Percentiles rank a stretch among this genome's conserved stretches.
These are phyloP conservation scores for Drosophila fulvimacula DNA, from an alignment of 2,888 invertebrate species.

Conservation along the genomic window DNA sequence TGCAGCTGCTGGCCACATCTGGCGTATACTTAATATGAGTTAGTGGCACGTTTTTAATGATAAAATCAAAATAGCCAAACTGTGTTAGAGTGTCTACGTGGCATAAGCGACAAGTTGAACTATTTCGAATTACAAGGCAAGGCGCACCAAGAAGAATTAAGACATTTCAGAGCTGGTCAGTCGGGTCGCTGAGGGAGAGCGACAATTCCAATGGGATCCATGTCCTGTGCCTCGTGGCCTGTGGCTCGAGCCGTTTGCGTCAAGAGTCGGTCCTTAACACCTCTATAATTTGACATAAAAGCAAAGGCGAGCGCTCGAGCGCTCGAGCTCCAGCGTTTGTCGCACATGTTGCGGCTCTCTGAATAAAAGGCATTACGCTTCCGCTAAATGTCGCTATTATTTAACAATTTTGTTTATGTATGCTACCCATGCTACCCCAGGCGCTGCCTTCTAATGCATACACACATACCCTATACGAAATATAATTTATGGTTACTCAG, in stretches of 20 bases:
- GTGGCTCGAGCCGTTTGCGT: conserved; percentile 14
- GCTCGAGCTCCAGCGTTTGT: conserved; percentile 63
- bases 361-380: conserved; percentile 67
- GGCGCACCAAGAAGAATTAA: conserved; percentile 44
- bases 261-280: conserved; percentile 42
- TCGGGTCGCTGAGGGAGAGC: not conserved
- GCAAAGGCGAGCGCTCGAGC: conserved; percentile 29
- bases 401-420: conserved; percentile 75
- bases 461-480: conserved; percentile 33
- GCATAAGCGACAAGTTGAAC: conserved; percentile 16
- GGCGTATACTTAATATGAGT: conserved; percentile 60
- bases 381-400: conserved; percentile 78
- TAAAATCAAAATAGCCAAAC: conserved; percentile 42
- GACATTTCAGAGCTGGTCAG: conserved; percentile 53
- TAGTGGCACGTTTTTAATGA: conserved; percentile 60
- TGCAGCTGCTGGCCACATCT: conserved; percentile 43
- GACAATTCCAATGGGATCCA: conserved; percentile 4
- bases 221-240: conserved; percentile 3
- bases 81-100: conserved; percentile 43
- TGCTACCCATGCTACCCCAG: conserved; percentile 47
- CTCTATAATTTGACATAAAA: conserved; percentile 65
- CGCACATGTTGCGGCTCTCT: conserved; percentile 63
- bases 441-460: not conserved
- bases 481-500: conserved; percentile 76
- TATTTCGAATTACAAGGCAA: not conserved